Evolutionary conservation across 2,113 vertebrate genomes (phyloP), one percentile per base, ranked within the genome.

Genomic region (Cettia cetti): DNA sequence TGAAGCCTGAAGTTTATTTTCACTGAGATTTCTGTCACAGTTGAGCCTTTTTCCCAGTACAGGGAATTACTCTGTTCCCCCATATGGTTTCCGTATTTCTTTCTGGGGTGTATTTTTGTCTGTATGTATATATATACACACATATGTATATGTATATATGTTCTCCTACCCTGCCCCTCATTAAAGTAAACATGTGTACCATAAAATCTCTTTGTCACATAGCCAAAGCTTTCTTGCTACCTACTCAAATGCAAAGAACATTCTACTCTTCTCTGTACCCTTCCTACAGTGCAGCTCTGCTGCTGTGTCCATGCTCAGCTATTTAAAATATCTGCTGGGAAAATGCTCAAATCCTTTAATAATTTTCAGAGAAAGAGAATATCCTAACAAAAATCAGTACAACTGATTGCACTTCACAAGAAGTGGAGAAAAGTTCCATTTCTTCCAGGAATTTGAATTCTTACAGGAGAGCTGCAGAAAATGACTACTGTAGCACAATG

Each of bases 1-100:
- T 72, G 84, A 84, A 92, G 86, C 66, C 39, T 40, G 24, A 85
- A 89, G 74, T 59, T 82, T 77, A 84, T 91, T 94, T 95, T 91
- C 87, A 68, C 44, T 44, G 39, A 74, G 24, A 72, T 89, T 82
- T 92, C 50, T 89, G 69, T 86, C 77, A 64, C 68, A 92, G 21
- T 86, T 81, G 23, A 75, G 33, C 31, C 52, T 75, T 92, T 94
- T 86, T 92, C 33, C 77, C 69, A 84, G 68, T 39, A 64, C 30
- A 84, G 56, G 18, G 84, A 84, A 70, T 44, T 52, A 40, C 47
- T 84, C 28, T 60, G 12, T 75, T 91, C 59, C 44, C 17, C 52
- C 81, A 89, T 84, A 79, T 82, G 87, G 82, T 27, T 91, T 53
- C 69, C 84, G 71, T 63, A 71, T 82, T 95, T 74, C 47, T 82